Evolutionary conservation across 92 coral and sea anemone species (phyloP).

Genomic region (Zoanthus solanderi): DNA sequence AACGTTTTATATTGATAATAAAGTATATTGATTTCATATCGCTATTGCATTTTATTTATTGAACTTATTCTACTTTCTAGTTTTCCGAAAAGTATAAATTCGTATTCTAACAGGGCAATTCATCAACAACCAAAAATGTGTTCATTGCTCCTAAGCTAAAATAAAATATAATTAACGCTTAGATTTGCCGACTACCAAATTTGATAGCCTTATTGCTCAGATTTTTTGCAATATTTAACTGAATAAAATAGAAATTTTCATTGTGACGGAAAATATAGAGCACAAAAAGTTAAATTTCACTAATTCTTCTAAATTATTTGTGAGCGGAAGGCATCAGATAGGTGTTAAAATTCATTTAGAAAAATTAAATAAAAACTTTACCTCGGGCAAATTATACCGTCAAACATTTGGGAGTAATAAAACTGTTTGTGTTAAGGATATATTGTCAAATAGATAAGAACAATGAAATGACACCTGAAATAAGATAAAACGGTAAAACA

Average conservation of each 20-base stretch:
- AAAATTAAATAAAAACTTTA: too few species aligned
- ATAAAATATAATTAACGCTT: background rate
- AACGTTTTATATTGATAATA: too few species aligned
- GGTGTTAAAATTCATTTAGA: too few species aligned
- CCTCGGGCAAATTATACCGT: too few species aligned
- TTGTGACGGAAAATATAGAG: background rate
- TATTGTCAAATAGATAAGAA: background rate
- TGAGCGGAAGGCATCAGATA: background rate
- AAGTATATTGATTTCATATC: too few species aligned
- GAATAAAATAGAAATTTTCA: background rate
- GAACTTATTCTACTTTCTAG: too few species aligned
- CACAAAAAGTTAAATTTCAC: background rate
- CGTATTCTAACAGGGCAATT: too few species aligned
- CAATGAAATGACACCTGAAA: background rate
- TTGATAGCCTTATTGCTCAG: background rate
- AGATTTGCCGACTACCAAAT: background rate
- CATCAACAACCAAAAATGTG: background rate
- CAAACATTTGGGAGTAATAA: background rate
- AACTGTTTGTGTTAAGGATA: background rate
- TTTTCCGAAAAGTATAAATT: too few species aligned
- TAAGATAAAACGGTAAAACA: background rate
- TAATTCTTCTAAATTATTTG: background rate
- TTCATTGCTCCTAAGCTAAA: background rate
- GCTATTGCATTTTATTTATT: too few species aligned
- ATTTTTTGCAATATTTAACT: background rate